Conservation (phyloP, 2,888 invertebrate genomes). For the Drosophila kambysellisi region DNA sequence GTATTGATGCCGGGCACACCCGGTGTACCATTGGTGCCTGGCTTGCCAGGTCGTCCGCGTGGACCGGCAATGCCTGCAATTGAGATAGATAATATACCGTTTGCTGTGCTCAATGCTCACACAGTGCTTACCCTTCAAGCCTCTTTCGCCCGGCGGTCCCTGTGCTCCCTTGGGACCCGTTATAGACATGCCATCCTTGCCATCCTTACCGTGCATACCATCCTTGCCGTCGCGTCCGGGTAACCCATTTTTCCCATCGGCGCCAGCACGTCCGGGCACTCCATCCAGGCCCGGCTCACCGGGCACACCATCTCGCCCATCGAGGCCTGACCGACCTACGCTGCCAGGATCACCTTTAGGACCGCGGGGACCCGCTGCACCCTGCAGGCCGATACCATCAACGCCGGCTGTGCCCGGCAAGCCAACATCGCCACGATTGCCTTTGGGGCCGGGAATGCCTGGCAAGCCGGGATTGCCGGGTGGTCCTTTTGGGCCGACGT, state of each 20-base stretch:
- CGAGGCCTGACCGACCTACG: constrained; percentile 90
- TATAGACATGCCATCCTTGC: constrained; percentile 86
- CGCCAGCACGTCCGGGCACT: constrained; percentile 93
- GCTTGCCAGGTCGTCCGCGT: constrained; percentile 90
- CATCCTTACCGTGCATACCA: constrained; percentile 89
- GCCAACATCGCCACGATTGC: constrained; percentile 89
- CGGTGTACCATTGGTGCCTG: constrained; percentile 90
- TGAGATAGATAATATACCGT: background rate
- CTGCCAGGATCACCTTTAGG: constrained; percentile 87
- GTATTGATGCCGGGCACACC: constrained; percentile 93
- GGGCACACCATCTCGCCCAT: constrained; percentile 95
- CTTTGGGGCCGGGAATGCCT: constrained; percentile 90
- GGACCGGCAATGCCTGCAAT: constrained; percentile 86
- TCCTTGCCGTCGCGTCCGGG: constrained; percentile 87
- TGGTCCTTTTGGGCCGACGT: constrained; percentile 88
- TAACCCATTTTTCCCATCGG: constrained; percentile 92
- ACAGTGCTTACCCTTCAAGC: constrained; percentile 87
- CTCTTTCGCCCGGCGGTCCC: constrained; percentile 89
- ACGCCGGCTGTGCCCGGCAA: constrained; percentile 88
- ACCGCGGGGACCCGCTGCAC: constrained; percentile 82
- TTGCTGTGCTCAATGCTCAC: background rate
- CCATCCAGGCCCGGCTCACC: constrained; percentile 95
- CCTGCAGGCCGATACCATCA: constrained; percentile 84
- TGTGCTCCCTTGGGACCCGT: constrained; percentile 89
- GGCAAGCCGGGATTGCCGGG: constrained; percentile 84